A percentile compares a stretch with the other conserved stretches of the same genome.
phyloP scores from a whole-genome alignment of 2,888 invertebrate species.

The Mesoligia furuncula region DNA sequence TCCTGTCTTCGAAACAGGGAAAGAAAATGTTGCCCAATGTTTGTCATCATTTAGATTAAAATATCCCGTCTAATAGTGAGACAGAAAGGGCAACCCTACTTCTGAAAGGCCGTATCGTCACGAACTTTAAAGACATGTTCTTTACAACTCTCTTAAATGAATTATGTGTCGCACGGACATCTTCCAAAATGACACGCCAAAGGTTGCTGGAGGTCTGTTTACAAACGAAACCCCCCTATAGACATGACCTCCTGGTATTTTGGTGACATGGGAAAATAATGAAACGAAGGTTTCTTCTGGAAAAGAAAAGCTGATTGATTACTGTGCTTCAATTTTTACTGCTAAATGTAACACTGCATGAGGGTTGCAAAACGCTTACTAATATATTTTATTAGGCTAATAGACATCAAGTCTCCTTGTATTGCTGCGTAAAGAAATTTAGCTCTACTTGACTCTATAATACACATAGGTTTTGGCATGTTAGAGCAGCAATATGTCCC shows the following conservation, averaged over 20 bases:
- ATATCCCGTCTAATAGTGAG: background rate
- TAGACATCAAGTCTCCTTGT: no score
- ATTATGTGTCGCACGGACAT: conserved; percentile 40
- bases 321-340: no score
- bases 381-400: background rate
- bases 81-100: conserved; percentile 46
- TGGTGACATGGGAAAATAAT: background rate
- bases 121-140: conserved; percentile 50
- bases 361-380: background rate
- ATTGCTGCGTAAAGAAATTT: background rate
- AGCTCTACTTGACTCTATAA: background rate
- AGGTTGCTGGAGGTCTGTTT: conserved; percentile 39
- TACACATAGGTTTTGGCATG: background rate
- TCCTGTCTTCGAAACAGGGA: no score
- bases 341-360: background rate
- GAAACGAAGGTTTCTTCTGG: background rate
- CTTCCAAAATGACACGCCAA: conserved; percentile 39
- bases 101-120: conserved; percentile 58
- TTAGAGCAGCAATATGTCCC: background rate
- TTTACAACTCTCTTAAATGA: conserved; percentile 59
- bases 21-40: background rate
- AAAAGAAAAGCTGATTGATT: conserved; percentile 1
- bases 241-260: conserved; percentile 43
- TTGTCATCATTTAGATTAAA: background rate
- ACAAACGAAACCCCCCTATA: conserved; percentile 25